A percentile compares a stretch with the other conserved stretches of the same genome.
phyloP scores from a whole-genome alignment of 1,140 invertebrate genomes.

The Pogonomyrmex californicus region DNA sequence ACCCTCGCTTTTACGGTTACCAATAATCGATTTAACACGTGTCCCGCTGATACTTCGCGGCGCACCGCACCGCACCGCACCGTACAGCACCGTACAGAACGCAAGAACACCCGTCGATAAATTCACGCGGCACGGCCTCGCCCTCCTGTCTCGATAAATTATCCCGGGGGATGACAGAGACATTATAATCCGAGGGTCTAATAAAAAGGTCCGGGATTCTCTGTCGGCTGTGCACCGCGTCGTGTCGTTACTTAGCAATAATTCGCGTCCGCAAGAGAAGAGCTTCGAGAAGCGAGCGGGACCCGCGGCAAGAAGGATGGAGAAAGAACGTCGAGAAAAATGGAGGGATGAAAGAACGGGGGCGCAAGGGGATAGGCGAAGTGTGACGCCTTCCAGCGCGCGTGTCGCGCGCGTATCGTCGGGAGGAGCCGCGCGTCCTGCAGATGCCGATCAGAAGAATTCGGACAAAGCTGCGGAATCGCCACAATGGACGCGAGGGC shows the following conservation, averaged over 20 bases:
- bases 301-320: background rate
- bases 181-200: slow-evolving; percentile 77
- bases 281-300: background rate
- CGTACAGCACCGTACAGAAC: slow-evolving; percentile 57
- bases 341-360: background rate
- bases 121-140: slow-evolving; percentile 63
- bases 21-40: slow-evolving; percentile 69
- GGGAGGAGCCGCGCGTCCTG: slow-evolving; percentile 4
- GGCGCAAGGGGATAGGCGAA: background rate
- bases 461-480: slow-evolving; percentile 67
- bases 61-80: slow-evolving; percentile 57
- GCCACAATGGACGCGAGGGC: slow-evolving; percentile 62
- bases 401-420: background rate
- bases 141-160: slow-evolving; percentile 75
- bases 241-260: slow-evolving; percentile 73
- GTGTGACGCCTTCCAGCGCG: slow-evolving; percentile 1
- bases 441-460: slow-evolving; percentile 64
- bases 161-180: slow-evolving; percentile 77
- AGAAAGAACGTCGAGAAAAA: background rate
- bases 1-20: slow-evolving; percentile 33
- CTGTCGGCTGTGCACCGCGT: slow-evolving; percentile 16
- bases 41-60: slow-evolving; percentile 72
- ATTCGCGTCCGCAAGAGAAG: slow-evolving; percentile 67
- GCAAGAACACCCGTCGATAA: slow-evolving; percentile 76
- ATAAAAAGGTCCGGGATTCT: slow-evolving; percentile 70